A percentile compares a stretch with the other conserved stretches of the same genome.
Conservation (phyloP, 1,140 invertebrate species). For the Anastrepha obliqua region DNA sequence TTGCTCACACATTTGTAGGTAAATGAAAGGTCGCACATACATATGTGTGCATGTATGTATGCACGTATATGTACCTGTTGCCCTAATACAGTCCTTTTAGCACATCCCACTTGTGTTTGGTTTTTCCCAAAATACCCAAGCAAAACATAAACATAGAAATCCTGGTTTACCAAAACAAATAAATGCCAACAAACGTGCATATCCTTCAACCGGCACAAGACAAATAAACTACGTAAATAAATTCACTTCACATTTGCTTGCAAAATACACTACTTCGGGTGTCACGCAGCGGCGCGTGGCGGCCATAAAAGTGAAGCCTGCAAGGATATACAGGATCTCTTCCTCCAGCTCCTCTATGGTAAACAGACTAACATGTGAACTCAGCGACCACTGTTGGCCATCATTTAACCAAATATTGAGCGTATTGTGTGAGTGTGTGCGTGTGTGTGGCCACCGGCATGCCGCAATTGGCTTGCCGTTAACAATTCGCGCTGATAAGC, state of each 20-base stretch:
- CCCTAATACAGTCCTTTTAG: slow-evolving; percentile 16
- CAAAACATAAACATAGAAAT: not conserved
- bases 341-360: too few relatives aligned
- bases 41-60: not conserved
- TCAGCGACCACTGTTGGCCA: not conserved
- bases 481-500: slow-evolving; percentile 37
- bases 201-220: not conserved
- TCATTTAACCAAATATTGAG: slow-evolving; percentile 11
- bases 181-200: not conserved
- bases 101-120: slow-evolving; percentile 41
- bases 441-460: not conserved
- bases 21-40: not conserved
- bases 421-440: not conserved
- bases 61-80: slow-evolving; percentile 1
- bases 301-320: slow-evolving; percentile 8
- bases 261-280: slow-evolving; percentile 1
- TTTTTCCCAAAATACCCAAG: slow-evolving; percentile 5
- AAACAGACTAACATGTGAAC: not conserved
- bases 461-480: not conserved
- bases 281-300: slow-evolving; percentile 49
- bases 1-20: not conserved
- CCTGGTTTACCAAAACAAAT: slow-evolving; percentile 31
- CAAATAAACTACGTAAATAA: slow-evolving; percentile 12
- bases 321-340: slow-evolving; percentile 6
- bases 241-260: slow-evolving; percentile 31